Percentiles rank a stretch among this genome's conserved stretches.
Evolutionary conservation across 1,140 invertebrate species (phyloP).

Genomic region (Popillia japonica): DNA sequence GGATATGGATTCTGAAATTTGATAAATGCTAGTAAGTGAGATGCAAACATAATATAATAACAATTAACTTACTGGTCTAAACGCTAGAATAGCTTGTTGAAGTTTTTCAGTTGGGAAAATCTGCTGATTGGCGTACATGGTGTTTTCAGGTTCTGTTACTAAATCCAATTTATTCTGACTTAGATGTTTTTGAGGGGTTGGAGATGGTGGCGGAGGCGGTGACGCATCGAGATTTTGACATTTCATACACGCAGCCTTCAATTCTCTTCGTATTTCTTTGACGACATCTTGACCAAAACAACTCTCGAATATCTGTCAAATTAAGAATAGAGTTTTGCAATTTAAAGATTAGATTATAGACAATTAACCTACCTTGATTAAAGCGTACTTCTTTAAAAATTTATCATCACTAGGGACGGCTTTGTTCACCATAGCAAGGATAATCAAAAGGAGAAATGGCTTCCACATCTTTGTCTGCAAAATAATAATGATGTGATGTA

Average conservation of each 20-base stretch:
- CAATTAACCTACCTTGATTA: slow-evolving; percentile 70
- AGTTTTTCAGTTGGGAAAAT: slow-evolving; percentile 62
- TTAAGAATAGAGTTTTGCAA: neutral
- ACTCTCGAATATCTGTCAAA: slow-evolving; percentile 70
- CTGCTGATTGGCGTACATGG: slow-evolving; percentile 50
- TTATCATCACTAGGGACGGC: slow-evolving; percentile 65
- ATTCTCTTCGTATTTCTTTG: slow-evolving; percentile 71
- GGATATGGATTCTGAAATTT: slow-evolving; percentile 47
- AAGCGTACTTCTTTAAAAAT: slow-evolving; percentile 73
- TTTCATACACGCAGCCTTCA: slow-evolving; percentile 70
- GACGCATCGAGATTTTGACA: slow-evolving; percentile 62
- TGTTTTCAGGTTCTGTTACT: slow-evolving; percentile 50
- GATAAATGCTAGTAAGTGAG: slow-evolving; percentile 7
- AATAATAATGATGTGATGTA: no score
- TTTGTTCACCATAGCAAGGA: neutral
- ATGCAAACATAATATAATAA: slow-evolving; percentile 30
- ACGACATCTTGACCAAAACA: slow-evolving; percentile 72
- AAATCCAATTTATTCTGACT: slow-evolving; percentile 49
- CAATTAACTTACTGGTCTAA: slow-evolving; percentile 55
- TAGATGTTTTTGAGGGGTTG: slow-evolving; percentile 44
- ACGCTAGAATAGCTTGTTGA: slow-evolving; percentile 63
- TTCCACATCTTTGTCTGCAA: slow-evolving; percentile 33
- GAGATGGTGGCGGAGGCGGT: slow-evolving; percentile 58
- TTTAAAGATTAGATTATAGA: neutral
- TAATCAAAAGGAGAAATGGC: neutral